phyloP scores from a whole-genome alignment of 2,113 vertebrate genomes.

The Dolichotis patagonum region DNA sequence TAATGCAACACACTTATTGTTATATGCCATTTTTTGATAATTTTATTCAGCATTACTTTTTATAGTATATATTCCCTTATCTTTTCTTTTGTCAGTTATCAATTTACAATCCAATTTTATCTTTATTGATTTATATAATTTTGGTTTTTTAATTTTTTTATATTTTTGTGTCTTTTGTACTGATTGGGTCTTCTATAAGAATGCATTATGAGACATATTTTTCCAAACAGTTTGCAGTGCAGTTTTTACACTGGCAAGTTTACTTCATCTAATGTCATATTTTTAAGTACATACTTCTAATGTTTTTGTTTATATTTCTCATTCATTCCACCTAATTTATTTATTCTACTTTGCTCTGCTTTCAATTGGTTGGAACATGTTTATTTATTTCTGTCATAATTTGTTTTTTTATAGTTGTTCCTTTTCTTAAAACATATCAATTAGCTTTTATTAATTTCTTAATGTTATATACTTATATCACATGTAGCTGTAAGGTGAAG shows the following conservation, averaged over 20 bases:
- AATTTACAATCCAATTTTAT: neutral
- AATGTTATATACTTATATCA: neutral
- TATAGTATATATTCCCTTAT: neutral
- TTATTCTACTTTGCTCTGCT: neutral
- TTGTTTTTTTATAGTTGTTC: neutral
- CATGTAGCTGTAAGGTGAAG: neutral
- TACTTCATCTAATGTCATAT: neutral
- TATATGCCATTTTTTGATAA: neutral
- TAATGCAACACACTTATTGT: neutral
- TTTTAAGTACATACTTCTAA: neutral
- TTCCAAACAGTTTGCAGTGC: neutral
- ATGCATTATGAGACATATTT: neutral
- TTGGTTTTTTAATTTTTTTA: neutral
- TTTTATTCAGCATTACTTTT: neutral
- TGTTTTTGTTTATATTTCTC: neutral
- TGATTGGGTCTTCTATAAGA: neutral
- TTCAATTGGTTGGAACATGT: neutral
- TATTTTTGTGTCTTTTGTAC: neutral
- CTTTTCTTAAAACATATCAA: neutral
- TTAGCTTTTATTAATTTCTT: neutral
- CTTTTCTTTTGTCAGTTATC: neutral
- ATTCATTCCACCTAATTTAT: neutral
- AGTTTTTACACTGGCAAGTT: neutral
- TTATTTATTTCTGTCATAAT: neutral
- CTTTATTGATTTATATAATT: neutral